These are phyloP conservation scores for Neuroscelio doddi DNA, from an alignment of 2,888 invertebrate species.

Conservation along the genomic window DNA sequence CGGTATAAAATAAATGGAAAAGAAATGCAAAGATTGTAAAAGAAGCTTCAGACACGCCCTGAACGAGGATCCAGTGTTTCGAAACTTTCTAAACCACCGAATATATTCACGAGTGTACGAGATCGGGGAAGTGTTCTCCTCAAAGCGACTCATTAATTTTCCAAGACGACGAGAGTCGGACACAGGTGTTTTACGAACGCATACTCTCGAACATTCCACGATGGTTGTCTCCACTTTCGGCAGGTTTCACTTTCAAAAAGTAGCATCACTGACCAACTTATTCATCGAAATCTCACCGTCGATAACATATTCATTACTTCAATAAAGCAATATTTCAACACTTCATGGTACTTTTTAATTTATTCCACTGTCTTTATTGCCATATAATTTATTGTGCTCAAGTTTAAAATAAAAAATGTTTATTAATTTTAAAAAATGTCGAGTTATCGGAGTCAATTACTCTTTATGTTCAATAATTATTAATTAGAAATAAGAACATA, in stretches of 20 bases:
- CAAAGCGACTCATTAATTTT: slow-evolving; percentile 47
- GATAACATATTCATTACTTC: no score
- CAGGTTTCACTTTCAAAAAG: slow-evolving; percentile 48
- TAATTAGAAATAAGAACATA: no score
- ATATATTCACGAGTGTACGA: slow-evolving; percentile 23
- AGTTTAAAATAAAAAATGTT: no score
- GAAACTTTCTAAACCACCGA: slow-evolving; percentile 48
- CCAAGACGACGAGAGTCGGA: slow-evolving; percentile 38
- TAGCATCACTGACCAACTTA: slow-evolving; percentile 46
- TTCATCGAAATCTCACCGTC: slow-evolving; percentile 7
- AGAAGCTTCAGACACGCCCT: slow-evolving; percentile 33
- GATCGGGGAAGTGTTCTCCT: slow-evolving; percentile 16
- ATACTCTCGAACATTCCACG: slow-evolving; percentile 26
- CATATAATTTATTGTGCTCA: no score
- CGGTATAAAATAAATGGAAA: background rate
- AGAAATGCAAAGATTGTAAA: slow-evolving; percentile 6
- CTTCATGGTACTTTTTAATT: no score
- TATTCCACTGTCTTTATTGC: no score
- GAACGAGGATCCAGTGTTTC: slow-evolving; percentile 36
- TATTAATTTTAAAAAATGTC: no score
- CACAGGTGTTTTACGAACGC: slow-evolving; percentile 34
- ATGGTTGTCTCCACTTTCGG: no score
- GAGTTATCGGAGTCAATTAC: no score
- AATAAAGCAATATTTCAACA: no score
- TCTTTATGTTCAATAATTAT: no score